Base-by-base conservation (phyloP, 2,113 vertebrate genomes). In the Ammodytes marinus region DNA sequence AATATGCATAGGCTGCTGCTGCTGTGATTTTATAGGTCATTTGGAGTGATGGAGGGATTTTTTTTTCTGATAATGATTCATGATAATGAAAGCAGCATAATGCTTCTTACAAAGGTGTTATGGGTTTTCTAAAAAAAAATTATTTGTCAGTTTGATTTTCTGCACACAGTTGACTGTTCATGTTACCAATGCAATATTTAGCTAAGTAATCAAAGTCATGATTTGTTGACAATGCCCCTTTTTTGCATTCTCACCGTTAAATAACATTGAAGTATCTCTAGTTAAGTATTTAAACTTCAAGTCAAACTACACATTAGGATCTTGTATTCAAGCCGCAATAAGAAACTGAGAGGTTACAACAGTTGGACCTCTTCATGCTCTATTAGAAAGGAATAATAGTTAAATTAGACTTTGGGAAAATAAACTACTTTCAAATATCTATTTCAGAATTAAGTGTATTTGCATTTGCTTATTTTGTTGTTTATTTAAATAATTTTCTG, bases 1-100 rank as follows among this genome's bases (percentile, higher is more conserved):
- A 83, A 73, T 76, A 78, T 73, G 74, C 59, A 74, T 54, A 12
- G 57, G 47, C 65, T 67, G 35, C 65, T 59, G n/a, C 70, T 58
- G 59, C 64, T 64, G 59, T 3, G 3, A 52, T 74, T 82, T 87
- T 67, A 12, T 47, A 13, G 61, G 66, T 73, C 53, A 57, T 27
- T 37, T 57, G 3, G 55, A 77, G 54, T 45, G 13, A 35, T 39
- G 10, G 5, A 19, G 11, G 4, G 37, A 50, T 69, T 68, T 66
- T 82, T 68, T 66, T 82, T 77, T 43, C 19, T 50, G 39, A 71
- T 35, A 69, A 57, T 70, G 50, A 66, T 60, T 84, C 8, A 59
- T 69, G 63, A 64, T 55, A 63, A 35, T 70, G 13, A 53, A 37
- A 76, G 4, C 11, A 42, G 10, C n/a, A 61, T 39, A 39, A 35